Evolutionary conservation across 2,888 invertebrate genomes (phyloP).

Genomic region (Lymantria dispar): DNA sequence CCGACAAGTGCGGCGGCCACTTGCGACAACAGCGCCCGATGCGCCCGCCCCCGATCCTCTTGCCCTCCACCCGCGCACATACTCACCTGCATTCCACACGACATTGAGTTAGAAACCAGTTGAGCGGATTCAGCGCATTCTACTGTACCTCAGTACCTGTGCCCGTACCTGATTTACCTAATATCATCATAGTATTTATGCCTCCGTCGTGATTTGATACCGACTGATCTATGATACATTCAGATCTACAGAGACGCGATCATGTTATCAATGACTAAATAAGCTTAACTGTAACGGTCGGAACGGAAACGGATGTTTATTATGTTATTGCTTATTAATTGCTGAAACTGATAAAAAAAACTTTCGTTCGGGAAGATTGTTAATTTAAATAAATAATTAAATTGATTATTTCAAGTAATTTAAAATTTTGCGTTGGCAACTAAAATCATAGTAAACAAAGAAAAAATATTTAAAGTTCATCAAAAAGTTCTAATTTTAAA

Average conservation of each 20-base stretch:
- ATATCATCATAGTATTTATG: slow-evolving; percentile 31
- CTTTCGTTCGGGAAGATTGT: slow-evolving; percentile 8
- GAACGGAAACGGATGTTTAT: slow-evolving; percentile 28
- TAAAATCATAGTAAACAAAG: no score
- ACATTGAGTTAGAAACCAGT: slow-evolving; percentile 80
- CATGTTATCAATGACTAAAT: slow-evolving; percentile 24
- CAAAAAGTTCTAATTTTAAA: no score
- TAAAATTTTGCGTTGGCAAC: no score
- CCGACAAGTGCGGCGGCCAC: slow-evolving; percentile 80
- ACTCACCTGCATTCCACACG: slow-evolving; percentile 71
- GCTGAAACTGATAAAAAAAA: slow-evolving; percentile 26
- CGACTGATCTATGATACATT: slow-evolving; percentile 18
- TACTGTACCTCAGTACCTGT: slow-evolving; percentile 41
- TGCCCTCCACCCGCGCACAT: slow-evolving; percentile 24
- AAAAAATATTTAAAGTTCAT: neutral
- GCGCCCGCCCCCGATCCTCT: slow-evolving; percentile 45
- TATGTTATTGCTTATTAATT: slow-evolving; percentile 29
- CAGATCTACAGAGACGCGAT: slow-evolving; percentile 23
- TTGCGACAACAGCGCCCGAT: slow-evolving; percentile 77
- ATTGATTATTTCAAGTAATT: neutral
- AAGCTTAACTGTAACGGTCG: slow-evolving; percentile 14
- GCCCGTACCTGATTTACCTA: slow-evolving; percentile 40
- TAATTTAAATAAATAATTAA: neutral
- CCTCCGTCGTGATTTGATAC: slow-evolving; percentile 18
- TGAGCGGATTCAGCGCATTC: slow-evolving; percentile 63